These are phyloP conservation scores for Varecia variegata DNA, from an alignment of 2,797 vertebrate genomes.

Conservation along the genomic window DNA sequence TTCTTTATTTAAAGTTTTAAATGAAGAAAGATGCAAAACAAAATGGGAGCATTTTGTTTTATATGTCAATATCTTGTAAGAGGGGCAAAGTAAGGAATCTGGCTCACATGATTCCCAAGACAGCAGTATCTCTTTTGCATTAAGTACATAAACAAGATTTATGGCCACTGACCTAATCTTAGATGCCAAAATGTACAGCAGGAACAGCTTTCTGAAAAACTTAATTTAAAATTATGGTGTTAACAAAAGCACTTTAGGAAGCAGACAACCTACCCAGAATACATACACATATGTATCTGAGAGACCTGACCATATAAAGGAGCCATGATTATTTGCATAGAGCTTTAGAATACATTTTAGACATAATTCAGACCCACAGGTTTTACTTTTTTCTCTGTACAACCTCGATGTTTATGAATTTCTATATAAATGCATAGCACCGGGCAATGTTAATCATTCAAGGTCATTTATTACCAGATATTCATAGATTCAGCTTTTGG, in stretches of 20 bases:
- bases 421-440: constrained; percentile 48
- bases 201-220: constrained; percentile 81
- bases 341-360: constrained; percentile 51
- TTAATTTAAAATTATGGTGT: constrained; percentile 84
- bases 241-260: constrained; percentile 78
- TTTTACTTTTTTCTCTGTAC: constrained; percentile 33
- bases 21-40: constrained; percentile 73
- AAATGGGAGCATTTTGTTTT: constrained; percentile 77
- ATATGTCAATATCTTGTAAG: constrained; percentile 75
- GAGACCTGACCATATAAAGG: neutral
- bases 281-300: neutral
- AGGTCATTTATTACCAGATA: constrained; percentile 13
- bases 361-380: constrained; percentile 47
- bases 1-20: constrained; percentile 78
- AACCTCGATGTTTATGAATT: constrained; percentile 39
- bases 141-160: constrained; percentile 84
- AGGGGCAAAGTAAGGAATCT: constrained; percentile 68
- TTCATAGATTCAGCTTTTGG: neutral
- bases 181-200: constrained; percentile 78
- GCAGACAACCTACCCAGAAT: constrained; percentile 40
- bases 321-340: constrained; percentile 37
- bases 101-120: constrained; percentile 77
- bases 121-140: constrained; percentile 77
- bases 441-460: constrained; percentile 40
- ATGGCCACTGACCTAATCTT: constrained; percentile 80